Evolutionary conservation across 1,140 invertebrate genomes (phyloP).

Genomic region (Drosophila pseudoobscura): DNA sequence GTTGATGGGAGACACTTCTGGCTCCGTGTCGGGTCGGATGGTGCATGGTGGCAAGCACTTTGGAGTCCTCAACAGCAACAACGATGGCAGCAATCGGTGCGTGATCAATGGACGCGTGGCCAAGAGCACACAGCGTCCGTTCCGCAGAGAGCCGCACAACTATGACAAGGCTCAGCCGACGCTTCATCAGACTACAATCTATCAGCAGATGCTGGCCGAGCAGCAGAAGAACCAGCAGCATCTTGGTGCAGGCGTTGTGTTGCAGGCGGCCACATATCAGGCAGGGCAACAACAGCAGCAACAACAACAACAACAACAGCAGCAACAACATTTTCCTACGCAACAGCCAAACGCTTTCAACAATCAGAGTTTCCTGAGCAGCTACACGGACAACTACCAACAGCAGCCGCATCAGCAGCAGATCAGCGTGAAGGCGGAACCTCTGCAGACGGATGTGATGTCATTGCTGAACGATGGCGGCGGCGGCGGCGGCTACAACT

Average conservation of each 20-base stretch:
- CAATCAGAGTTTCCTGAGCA: slow-evolving; percentile 52
- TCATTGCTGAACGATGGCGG: slow-evolving; percentile 53
- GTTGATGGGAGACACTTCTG: slow-evolving; percentile 24
- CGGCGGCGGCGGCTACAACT: slow-evolving; percentile 49
- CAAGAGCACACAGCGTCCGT: slow-evolving; percentile 70
- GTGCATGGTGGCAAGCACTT: slow-evolving; percentile 57
- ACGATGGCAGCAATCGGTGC: slow-evolving; percentile 63
- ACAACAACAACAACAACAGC: slow-evolving; percentile 26
- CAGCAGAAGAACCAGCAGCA: slow-evolving; percentile 71
- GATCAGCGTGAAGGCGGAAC: slow-evolving; percentile 71
- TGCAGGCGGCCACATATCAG: slow-evolving; percentile 57
- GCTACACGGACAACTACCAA: slow-evolving; percentile 63
- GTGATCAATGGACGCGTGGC: slow-evolving; percentile 81
- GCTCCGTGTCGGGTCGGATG: slow-evolving; percentile 18
- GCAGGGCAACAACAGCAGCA: slow-evolving; percentile 50
- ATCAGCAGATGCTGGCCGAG: slow-evolving; percentile 82
- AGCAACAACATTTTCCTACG: slow-evolving; percentile 65
- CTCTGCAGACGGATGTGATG: slow-evolving; percentile 61
- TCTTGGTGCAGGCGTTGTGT: slow-evolving; percentile 41
- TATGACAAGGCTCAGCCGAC: slow-evolving; percentile 83
- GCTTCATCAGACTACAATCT: slow-evolving; percentile 78
- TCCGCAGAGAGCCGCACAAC: slow-evolving; percentile 79
- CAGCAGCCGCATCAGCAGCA: slow-evolving; percentile 60
- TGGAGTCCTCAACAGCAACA: slow-evolving; percentile 40
- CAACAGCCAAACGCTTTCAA: slow-evolving; percentile 59